These are phyloP conservation scores for Lacanobia oleracea DNA, from an alignment of 2,888 invertebrate species.

Conservation along the genomic window DNA sequence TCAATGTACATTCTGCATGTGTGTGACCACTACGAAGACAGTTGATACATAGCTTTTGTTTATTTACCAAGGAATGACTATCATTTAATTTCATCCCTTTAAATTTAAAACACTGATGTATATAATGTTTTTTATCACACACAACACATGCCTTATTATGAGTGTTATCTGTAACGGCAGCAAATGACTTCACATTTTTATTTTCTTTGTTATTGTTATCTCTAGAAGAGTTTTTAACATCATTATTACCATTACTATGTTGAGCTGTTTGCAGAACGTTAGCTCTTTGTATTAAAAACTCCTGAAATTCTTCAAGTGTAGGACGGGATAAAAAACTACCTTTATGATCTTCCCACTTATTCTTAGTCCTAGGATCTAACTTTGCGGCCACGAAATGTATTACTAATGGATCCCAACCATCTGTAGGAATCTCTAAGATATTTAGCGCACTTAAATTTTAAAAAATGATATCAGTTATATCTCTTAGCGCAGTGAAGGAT, in stretches of 20 bases:
- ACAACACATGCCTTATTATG: too few species aligned
- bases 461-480: too few species aligned
- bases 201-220: neutral
- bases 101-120: too few species aligned
- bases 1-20: neutral
- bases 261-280: neutral
- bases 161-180: neutral
- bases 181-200: neutral
- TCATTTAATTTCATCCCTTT: too few species aligned
- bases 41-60: too few species aligned
- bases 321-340: too few species aligned
- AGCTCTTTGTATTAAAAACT: too few species aligned
- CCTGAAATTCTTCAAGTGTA: too few species aligned
- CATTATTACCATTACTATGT: neutral
- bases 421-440: neutral
- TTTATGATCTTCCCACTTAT: constrained; percentile 1
- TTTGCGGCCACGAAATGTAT: constrained; percentile 2
- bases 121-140: too few species aligned
- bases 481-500: neutral
- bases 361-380: neutral
- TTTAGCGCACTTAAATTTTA: neutral
- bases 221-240: too few species aligned
- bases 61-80: too few species aligned
- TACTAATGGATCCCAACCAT: neutral
- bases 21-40: neutral